These are phyloP conservation scores for Oreotrochilus melanogaster DNA, from an alignment of 2,113 vertebrate genomes.

Conservation along the genomic window DNA sequence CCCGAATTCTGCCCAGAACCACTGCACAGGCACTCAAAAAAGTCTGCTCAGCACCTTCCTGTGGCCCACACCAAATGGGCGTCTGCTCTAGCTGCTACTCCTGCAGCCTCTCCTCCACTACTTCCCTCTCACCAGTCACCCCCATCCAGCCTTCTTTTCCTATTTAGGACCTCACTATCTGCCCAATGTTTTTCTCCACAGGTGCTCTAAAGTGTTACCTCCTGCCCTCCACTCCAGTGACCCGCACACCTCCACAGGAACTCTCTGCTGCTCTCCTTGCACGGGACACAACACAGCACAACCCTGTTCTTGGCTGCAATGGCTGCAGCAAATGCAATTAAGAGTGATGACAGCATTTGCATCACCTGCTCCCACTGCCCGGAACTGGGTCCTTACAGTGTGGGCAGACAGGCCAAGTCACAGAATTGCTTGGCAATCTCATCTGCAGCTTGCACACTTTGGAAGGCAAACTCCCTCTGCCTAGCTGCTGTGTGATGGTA, in stretches of 20 bases:
- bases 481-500: not conserved
- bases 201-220: not conserved
- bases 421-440: not conserved
- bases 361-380: not conserved
- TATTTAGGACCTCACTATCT: not conserved
- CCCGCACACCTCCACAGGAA: not conserved
- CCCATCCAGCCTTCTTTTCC: not conserved
- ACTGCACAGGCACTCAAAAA: not conserved
- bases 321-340: not conserved
- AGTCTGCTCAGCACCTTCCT: not conserved
- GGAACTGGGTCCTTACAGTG: not conserved
- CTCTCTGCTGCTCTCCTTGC: not conserved
- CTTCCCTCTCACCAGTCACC: not conserved
- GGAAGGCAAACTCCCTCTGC: not conserved
- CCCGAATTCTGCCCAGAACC: not conserved
- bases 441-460: not conserved
- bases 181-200: not conserved
- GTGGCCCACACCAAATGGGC: not conserved
- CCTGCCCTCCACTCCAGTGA: not conserved
- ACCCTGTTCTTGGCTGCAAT: not conserved
- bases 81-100: accelerated
- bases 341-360: not conserved
- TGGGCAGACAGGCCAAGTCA: not conserved
- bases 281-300: accelerated
- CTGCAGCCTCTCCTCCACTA: not conserved